Evolutionary conservation across 2,113 vertebrate genomes (phyloP).

Genomic region (Mormyrus lacerda): DNA sequence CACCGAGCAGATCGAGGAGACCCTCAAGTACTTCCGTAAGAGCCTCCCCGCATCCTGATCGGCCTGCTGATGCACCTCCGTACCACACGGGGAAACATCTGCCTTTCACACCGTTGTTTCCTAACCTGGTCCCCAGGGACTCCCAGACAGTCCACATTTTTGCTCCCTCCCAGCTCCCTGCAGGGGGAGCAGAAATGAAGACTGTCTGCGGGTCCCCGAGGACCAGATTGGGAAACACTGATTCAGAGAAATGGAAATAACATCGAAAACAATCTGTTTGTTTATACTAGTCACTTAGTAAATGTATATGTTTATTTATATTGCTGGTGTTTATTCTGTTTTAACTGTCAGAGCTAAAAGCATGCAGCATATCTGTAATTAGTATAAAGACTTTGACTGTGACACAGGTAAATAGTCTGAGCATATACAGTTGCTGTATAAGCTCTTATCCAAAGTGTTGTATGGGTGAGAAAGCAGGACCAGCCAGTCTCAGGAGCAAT

Average conservation of each 20-base stretch:
- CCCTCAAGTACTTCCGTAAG: conserved; percentile 97
- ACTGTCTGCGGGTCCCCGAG: not conserved
- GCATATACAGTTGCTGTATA: not conserved
- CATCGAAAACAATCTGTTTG: not conserved
- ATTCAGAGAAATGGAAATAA: not conserved
- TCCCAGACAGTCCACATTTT: not conserved
- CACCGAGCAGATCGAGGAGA: conserved; percentile 94
- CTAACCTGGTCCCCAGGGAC: not conserved
- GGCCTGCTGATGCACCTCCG: not conserved
- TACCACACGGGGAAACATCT: not conserved
- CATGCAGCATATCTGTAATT: not conserved
- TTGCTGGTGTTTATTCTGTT: not conserved
- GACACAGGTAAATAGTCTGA: not conserved
- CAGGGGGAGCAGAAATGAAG: not conserved
- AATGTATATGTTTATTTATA: not conserved
- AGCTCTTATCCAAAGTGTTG: not conserved
- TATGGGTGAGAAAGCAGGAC: not conserved
- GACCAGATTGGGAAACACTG: not conserved
- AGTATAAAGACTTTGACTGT: not conserved
- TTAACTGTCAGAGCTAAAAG: not conserved
- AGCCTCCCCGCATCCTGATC: conserved; percentile 17
- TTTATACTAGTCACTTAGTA: not conserved
- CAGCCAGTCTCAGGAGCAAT: not conserved
- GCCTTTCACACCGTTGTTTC: not conserved
- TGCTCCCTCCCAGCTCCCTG: not conserved